Base-by-base conservation (phyloP, 2,113 vertebrate species). In the Arizona elegans region DNA sequence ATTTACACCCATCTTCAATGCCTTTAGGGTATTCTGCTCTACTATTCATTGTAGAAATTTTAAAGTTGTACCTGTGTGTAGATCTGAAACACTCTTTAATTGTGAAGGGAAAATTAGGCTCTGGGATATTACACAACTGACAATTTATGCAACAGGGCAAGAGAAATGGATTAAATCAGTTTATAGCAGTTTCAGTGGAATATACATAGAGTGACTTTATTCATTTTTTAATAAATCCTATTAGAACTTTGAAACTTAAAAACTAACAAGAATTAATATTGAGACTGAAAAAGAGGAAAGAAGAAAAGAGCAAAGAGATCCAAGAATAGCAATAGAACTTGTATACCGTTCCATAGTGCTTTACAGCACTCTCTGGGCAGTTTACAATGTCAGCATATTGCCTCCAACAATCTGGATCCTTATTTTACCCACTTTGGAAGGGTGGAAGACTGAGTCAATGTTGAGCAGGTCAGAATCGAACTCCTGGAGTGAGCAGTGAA, bases 101-200 rank as follows among this genome's bases (percentile, higher is more conserved):
- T 87, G 86, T 0, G 23, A 95, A 92, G 1, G 21, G 55, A 54
- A 38, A 43, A 96, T 52, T 93, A 88, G 85, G 56, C 33, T 94
- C 50, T 91, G 23, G 87, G 89, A 24, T 0, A 43, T 94, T 93
- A 86, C 93, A 88, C 87, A 94, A 5, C 88, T 95, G 10, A 8
- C 87, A 33, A 29, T 1, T 19, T 33, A 50, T 8, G 54, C 92
- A 94, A 91, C 59, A 19, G 23, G 91, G 85, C 3, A 0, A 88
- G n/a, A 92, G 86, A 93, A 93, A 92, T 95, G 91, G 59, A 3
- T 91, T 85, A 54, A 0, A 53, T 92, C 92, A 4, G 2, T 2
- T 88, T 92, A 92, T 21, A 85, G 2, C 33, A 91, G 33, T 0
- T 91, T 91, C 26, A 50, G 26, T 50, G 54, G 13, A n/a, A 59